phyloP scores from a whole-genome alignment of 2,113 vertebrate species.

The Neogobius melanostomus region DNA sequence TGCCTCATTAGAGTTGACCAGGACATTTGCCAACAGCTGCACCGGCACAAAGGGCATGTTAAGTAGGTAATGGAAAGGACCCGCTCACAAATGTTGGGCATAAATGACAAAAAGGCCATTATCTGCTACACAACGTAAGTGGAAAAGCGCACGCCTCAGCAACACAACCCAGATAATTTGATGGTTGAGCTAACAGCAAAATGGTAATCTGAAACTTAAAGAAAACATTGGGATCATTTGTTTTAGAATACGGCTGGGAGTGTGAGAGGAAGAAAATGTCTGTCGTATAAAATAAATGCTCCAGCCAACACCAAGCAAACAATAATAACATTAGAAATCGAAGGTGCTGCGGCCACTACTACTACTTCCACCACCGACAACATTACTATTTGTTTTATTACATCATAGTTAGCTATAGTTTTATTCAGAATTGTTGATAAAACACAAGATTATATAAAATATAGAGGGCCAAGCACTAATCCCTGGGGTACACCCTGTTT shows the following conservation, averaged over 20 bases:
- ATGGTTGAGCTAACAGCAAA: slow-evolving; percentile 8
- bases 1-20: slow-evolving; percentile 47
- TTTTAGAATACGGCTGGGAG: background rate
- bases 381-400: too few species aligned
- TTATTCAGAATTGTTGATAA: too few species aligned
- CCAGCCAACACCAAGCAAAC: too few species aligned
- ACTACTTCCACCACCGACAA: too few species aligned
- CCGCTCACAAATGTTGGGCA: background rate
- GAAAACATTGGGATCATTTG: background rate
- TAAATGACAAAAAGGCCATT: slow-evolving; percentile 15
- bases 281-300: too few species aligned
- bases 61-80: slow-evolving; percentile 32
- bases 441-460: background rate
- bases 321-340: too few species aligned
- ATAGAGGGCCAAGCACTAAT: background rate
- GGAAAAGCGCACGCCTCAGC: slow-evolving; percentile 22
- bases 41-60: slow-evolving; percentile 39
- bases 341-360: too few species aligned
- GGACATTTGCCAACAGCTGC: slow-evolving; percentile 37
- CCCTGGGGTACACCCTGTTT: background rate
- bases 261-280: background rate
- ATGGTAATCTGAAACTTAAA: background rate
- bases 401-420: too few species aligned
- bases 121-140: slow-evolving; percentile 10
- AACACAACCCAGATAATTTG: slow-evolving; percentile 18